phyloP scores from a whole-genome alignment of 2,113 vertebrate species.

The Tetrax tetrax region DNA sequence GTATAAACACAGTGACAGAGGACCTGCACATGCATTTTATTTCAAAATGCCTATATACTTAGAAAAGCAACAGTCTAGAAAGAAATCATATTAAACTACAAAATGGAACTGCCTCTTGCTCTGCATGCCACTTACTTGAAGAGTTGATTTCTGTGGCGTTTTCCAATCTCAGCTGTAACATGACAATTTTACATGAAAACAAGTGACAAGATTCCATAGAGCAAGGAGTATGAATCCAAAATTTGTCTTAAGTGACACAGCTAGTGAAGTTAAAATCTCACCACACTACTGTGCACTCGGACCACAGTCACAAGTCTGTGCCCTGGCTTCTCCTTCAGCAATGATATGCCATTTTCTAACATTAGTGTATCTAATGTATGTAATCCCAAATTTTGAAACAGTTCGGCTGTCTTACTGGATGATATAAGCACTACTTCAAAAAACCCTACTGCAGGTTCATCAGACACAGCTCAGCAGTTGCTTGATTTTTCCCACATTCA shows the following conservation, averaged over 20 bases:
- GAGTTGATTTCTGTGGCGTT: neutral
- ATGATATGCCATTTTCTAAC: accelerated
- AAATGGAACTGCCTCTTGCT: neutral
- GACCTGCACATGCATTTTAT: neutral
- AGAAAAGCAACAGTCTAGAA: neutral
- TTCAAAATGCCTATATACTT: neutral
- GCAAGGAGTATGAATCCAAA: neutral
- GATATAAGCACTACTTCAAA: neutral
- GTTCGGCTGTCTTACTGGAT: neutral
- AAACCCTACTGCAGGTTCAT: accelerated
- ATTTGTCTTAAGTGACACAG: neutral
- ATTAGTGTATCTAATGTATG: accelerated
- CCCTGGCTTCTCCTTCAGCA: accelerated
- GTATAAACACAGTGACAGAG: neutral
- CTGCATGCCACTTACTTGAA: neutral
- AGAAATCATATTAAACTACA: neutral
- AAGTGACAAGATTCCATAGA: neutral
- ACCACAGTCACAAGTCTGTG: neutral
- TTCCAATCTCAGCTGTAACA: neutral
- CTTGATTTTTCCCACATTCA: neutral
- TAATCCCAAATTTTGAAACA: neutral
- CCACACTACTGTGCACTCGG: accelerated
- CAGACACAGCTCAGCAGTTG: neutral
- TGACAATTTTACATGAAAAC: neutral
- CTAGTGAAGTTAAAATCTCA: neutral